Percentiles rank a stretch among this genome's conserved stretches.
These are phyloP conservation scores for Myxocyprinus asiaticus DNA, from an alignment of 2,113 vertebrate genomes.

Conservation along the genomic window DNA sequence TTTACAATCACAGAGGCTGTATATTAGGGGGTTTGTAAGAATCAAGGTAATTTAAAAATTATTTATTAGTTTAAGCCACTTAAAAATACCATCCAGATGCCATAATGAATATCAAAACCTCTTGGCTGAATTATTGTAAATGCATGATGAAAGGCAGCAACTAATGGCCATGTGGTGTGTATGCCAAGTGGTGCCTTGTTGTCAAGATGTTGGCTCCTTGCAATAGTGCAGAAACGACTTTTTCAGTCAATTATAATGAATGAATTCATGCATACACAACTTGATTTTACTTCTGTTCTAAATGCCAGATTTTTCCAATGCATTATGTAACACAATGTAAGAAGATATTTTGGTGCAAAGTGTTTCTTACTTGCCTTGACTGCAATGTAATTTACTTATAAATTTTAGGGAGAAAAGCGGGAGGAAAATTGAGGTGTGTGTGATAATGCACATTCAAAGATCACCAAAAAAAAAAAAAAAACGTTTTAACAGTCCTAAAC, in stretches of 20 bases:
- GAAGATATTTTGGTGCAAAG: neutral
- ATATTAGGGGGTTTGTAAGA: too few species aligned
- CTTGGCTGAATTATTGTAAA: too few species aligned
- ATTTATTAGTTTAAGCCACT: too few species aligned
- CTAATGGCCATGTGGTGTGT: neutral
- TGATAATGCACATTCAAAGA: conserved; percentile 16
- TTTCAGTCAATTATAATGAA: too few species aligned
- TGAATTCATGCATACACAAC: too few species aligned
- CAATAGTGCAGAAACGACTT: neutral
- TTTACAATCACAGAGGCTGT: neutral
- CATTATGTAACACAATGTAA: neutral
- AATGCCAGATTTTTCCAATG: neutral
- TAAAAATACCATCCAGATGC: too few species aligned
- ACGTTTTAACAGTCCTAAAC: neutral
- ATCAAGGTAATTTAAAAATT: too few species aligned
- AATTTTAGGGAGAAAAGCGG: neutral
- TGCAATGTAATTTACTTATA: neutral
- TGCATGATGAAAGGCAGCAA: too few species aligned
- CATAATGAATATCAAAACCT: too few species aligned
- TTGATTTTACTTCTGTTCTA: neutral
- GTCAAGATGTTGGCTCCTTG: neutral
- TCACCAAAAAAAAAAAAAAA: neutral
- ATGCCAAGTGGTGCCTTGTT: neutral
- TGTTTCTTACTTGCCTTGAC: neutral
- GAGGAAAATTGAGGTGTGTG: neutral